Base-by-base conservation (phyloP, 2,113 vertebrate genomes). In the Clarias gariepinus region DNA sequence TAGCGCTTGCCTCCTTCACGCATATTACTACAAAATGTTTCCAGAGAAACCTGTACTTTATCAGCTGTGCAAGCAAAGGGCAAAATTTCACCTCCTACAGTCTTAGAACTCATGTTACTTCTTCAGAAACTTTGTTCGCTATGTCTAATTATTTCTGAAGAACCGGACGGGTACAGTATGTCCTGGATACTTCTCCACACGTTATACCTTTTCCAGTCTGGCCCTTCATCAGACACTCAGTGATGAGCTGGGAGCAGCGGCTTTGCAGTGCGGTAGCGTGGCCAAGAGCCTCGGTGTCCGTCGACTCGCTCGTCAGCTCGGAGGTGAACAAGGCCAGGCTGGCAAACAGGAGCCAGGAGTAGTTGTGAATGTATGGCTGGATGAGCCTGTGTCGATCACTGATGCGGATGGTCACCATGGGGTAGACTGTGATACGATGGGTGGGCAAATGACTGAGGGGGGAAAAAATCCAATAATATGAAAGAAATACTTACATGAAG, bases 301-400 rank as follows among this genome's bases (percentile, higher is more conserved):
- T 88, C 10, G 89, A 86, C 78, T 98, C 96, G 4, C 95, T 96
- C 0, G 95, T 94, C 92, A 99, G 90, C 63, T 98, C 97, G 0
- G 98, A 97, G 0, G 96, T 96, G 90, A 98, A 98, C 81, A 99
- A 96, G 3, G 97, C 95, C 92, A 99, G 86, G 33, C 97, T 96
- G 0, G 97, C 95, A 60, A 99, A 99, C 4, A 99, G 92, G 60
- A 99, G 95, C 98, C 98, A 99, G 83, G 98, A 97, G 13, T 99
- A 99, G 84, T 99, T 99, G 94, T 99, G 98, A 86, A 99, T 95
- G 23, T 99, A 99, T 0, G 98, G 98, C 91, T 99, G 98, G 93
- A 99, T 98, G 87, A 99, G 95, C 36, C 97, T 93, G 92, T 99
- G 98, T 0, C 95, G 96, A 92, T 99, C 97, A 0, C 97, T 99